Conservation (phyloP, 2,113 vertebrate species). For the Brienomyrus brachyistius region DNA sequence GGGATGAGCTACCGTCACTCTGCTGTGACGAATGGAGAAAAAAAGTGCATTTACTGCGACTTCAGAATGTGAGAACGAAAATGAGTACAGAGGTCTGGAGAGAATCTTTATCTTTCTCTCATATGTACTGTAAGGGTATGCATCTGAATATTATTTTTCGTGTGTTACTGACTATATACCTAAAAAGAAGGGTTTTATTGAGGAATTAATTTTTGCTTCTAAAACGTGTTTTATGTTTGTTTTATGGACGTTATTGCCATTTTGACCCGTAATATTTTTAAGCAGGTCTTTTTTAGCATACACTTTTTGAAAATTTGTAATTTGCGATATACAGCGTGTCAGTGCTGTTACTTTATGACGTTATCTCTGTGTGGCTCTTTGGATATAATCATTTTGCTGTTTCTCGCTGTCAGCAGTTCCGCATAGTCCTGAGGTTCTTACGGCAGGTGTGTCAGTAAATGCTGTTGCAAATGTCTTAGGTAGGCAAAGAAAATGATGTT, state of each 20-base stretch:
- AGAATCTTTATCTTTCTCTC: neutral
- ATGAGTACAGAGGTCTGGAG: neutral
- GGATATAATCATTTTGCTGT: neutral
- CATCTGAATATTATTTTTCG: neutral
- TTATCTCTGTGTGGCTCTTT: neutral
- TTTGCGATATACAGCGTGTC: neutral
- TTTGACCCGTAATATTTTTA: neutral
- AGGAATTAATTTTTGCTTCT: neutral
- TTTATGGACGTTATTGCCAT: neutral
- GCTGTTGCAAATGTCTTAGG: neutral
- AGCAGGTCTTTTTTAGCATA: neutral
- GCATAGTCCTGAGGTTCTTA: neutral
- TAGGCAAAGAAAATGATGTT: no score
- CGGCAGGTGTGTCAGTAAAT: neutral
- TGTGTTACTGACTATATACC: neutral
- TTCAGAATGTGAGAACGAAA: neutral
- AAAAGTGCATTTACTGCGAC: neutral
- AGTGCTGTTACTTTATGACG: neutral
- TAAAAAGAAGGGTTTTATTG: neutral
- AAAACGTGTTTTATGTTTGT: neutral
- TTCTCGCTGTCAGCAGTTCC: neutral
- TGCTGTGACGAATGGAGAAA: neutral
- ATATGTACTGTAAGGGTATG: neutral
- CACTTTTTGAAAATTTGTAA: neutral
- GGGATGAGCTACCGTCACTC: neutral